Base-by-base conservation (phyloP, 2,888 invertebrate species). In the Eurytoma californica region DNA sequence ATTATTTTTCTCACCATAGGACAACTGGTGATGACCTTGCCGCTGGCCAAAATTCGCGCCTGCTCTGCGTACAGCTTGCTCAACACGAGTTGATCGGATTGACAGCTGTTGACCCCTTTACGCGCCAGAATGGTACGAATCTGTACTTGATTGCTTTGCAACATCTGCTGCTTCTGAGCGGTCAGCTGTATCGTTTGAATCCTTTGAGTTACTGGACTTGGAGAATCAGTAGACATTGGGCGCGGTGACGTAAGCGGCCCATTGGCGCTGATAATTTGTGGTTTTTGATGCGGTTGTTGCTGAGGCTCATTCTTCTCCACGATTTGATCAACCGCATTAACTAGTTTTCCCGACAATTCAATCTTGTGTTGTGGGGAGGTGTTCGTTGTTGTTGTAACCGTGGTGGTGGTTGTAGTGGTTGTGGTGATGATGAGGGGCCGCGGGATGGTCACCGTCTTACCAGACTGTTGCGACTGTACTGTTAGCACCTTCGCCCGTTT, bases 131-230 rank as follows among this genome's bases (percentile, higher is more conserved):
- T 90, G 68, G 92, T 92, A 86, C 94, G 93, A 72, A 95, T 94
- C 89, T 95, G 95, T 84, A 93, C 91, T 60, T 89, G 89, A 80
- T 87, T 88, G 75, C 83, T 88, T 70, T 88, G 87, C 14, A 90
- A 87, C 84, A 93, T 91, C 87, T 93, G 93, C 86, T 95, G 95
- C 85, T 95, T 95, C 85, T 95, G 94, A 14, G 94, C 93, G 18
- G 94, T 94, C 68, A 95, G 88, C 85, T 95, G 95, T 83, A 95
- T 95, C 13, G 94, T 94, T 86, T 94, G 95, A 73, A 95, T 93
- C 81, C 94, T 91, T 81, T 94, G 94, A 75, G 87, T 89, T 86
- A 88, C 87, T 86, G 86, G 90, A 14, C 87, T 86, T 65, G 86
- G 87, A n/a, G 88, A 84, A 70, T 86, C 81, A 55, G 85, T 83